These are phyloP conservation scores for Euleptes europaea DNA, from an alignment of 2,113 vertebrate genomes.

Conservation along the genomic window DNA sequence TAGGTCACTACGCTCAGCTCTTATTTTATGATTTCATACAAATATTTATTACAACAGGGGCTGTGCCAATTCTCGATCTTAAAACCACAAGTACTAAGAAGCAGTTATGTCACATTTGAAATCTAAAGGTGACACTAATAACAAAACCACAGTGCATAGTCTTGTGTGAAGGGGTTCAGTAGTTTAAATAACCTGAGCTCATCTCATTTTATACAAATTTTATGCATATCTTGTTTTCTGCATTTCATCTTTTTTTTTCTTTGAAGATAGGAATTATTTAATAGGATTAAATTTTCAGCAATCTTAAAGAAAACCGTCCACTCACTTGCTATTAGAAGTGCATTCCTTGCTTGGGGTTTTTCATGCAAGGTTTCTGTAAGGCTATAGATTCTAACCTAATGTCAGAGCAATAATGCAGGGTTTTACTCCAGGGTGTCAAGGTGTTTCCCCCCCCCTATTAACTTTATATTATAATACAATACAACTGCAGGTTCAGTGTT, in stretches of 20 bases:
- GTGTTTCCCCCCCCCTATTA: neutral
- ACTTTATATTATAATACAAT: neutral
- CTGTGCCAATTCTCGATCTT: neutral
- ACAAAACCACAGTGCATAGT: too few species aligned
- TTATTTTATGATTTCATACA: neutral
- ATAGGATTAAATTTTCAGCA: too few species aligned
- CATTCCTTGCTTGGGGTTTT: too few species aligned
- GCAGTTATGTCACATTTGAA: neutral
- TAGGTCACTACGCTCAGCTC: neutral
- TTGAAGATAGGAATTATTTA: too few species aligned
- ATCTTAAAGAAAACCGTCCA: too few species aligned
- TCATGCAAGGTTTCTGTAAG: too few species aligned
- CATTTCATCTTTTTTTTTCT: too few species aligned
- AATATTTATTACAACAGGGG: neutral
- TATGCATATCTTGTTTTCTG: too few species aligned
- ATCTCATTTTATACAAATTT: too few species aligned
- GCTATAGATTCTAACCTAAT: neutral
- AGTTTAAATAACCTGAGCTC: too few species aligned
- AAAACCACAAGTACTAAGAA: neutral
- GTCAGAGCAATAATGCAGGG: neutral
- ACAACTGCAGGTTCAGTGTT: neutral
- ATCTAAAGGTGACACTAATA: slow-evolving; percentile 20
- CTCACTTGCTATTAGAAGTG: too few species aligned
- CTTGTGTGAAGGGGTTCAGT: too few species aligned
- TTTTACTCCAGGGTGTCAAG: neutral